These are phyloP conservation scores for Dolichopus griseipennis DNA, from an alignment of 2,888 invertebrate species.

Conservation along the genomic window DNA sequence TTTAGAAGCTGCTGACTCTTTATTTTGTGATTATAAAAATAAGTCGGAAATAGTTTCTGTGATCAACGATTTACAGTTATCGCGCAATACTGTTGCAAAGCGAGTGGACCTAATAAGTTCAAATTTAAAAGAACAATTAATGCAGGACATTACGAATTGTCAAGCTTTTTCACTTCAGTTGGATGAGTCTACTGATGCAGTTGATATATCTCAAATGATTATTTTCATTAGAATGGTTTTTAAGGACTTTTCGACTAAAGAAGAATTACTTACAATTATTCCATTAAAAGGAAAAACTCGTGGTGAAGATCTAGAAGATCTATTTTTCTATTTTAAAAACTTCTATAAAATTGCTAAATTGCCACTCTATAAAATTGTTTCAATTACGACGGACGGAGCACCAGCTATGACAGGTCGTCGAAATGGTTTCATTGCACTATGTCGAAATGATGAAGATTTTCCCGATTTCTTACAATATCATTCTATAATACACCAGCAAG, in stretches of 20 bases:
- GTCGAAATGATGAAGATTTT: no score
- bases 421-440: no score
- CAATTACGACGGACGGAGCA: no score
- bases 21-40: no score
- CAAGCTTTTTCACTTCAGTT: constrained; percentile 20
- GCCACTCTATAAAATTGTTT: constrained; percentile 22
- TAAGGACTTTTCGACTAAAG: constrained; percentile 16
- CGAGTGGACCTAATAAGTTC: constrained; percentile 7
- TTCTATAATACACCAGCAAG: no score
- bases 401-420: no score
- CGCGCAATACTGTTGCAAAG: constrained; percentile 8
- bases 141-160: neutral
- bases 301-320: constrained; percentile 23
- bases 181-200: constrained; percentile 25
- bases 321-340: constrained; percentile 21
- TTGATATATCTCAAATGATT: constrained; percentile 23
- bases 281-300: constrained; percentile 20
- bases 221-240: constrained; percentile 22
- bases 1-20: constrained; percentile 9
- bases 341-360: constrained; percentile 19
- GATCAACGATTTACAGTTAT: no score
- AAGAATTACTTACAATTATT: constrained; percentile 18
- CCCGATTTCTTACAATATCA: no score
- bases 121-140: constrained; percentile 1
- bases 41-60: constrained; percentile 2